Evolutionary conservation across 2,113 vertebrate species (phyloP).

Genomic region (Dascyllus trimaculatus): DNA sequence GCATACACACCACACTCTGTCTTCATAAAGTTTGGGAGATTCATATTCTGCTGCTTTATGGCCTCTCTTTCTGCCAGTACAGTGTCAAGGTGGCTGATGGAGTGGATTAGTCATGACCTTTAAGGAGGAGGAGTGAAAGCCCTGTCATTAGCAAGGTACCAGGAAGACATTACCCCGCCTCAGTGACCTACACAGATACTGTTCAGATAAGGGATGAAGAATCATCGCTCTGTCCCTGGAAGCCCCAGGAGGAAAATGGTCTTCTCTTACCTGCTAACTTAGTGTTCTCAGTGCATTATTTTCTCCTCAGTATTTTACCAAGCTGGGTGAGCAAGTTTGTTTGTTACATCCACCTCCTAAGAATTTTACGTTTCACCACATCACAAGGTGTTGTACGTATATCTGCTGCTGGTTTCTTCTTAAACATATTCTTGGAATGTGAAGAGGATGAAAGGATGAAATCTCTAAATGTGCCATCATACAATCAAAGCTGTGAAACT

Average conservation of each 20-base stretch:
- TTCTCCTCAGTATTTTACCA: background rate
- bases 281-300: slow-evolving; percentile 5
- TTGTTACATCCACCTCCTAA: background rate
- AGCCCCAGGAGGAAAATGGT: slow-evolving; percentile 20
- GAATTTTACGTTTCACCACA: too few species aligned
- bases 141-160: slow-evolving; percentile 70
- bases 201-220: slow-evolving; percentile 72
- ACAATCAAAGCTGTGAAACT: too few species aligned
- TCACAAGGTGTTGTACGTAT: too few species aligned
- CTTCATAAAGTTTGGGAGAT: slow-evolving; percentile 32
- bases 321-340: background rate
- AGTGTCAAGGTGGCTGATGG: slow-evolving; percentile 54
- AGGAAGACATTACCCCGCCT: slow-evolving; percentile 67
- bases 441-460: too few species aligned
- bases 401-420: background rate
- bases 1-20: background rate
- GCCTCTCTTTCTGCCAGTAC: slow-evolving; percentile 32
- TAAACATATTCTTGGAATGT: background rate
- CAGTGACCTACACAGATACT: slow-evolving; percentile 62
- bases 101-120: slow-evolving; percentile 72
- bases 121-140: slow-evolving; percentile 58
- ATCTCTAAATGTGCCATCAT: too few species aligned
- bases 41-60: slow-evolving; percentile 37
- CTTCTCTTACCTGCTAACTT: slow-evolving; percentile 24
- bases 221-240: slow-evolving; percentile 58